These are phyloP conservation scores for Terrapene triunguis DNA, from an alignment of 2,113 vertebrate species.

Conservation along the genomic window DNA sequence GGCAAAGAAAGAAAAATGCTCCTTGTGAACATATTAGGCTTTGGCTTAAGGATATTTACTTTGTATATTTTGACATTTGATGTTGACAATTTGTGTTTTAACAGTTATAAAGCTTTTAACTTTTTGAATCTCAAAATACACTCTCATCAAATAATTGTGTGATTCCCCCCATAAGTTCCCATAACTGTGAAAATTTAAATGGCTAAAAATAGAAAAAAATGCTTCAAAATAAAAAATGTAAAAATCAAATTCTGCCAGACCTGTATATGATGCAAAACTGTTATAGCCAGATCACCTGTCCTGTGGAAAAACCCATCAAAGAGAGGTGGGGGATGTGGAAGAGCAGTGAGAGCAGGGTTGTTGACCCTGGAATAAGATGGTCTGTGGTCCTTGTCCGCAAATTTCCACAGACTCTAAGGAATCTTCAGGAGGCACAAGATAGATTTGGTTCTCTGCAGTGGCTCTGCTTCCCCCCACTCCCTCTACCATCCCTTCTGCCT, in stretches of 20 bases:
- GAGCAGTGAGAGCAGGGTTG: conserved; percentile 7
- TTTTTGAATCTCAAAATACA: neutral
- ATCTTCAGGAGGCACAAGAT: neutral
- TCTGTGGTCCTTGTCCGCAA: neutral
- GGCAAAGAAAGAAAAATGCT: neutral
- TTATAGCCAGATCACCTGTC: conserved; percentile 28
- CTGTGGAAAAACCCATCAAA: neutral
- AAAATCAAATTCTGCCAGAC: neutral
- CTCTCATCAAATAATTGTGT: neutral
- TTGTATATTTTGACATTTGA: neutral
- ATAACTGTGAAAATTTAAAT: neutral
- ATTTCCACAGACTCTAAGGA: neutral
- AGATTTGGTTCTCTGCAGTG: neutral
- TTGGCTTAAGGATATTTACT: neutral
- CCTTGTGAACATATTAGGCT: neutral
- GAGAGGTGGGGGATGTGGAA: neutral
- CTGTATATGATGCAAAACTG: neutral
- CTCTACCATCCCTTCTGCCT: conserved; percentile 13
- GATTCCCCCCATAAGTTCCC: neutral
- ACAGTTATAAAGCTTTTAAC: neutral
- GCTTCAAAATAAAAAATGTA: neutral
- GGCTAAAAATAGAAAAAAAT: neutral
- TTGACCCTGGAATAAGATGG: neutral
- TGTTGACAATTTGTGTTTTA: neutral
- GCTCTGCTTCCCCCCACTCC: neutral